Evolutionary conservation across 1,140 invertebrate genomes (phyloP).

Genomic region (Diplogasteroides magnus): DNA sequence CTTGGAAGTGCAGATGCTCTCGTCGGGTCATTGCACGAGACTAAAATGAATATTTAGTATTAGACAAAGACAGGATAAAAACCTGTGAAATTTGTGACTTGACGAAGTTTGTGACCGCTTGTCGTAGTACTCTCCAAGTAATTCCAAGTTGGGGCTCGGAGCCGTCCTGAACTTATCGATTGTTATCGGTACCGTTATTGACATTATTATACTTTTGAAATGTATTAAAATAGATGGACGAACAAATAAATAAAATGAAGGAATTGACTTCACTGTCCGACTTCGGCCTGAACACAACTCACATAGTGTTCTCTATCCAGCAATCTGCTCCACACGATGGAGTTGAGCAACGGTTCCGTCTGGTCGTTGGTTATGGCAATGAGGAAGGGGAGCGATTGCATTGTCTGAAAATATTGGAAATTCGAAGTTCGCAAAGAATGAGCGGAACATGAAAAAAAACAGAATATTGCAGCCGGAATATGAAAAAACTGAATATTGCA

Average conservation of each 20-base stretch:
- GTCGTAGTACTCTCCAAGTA: conserved; percentile 15
- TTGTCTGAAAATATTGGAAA: conserved; percentile 21
- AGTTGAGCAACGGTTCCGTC: conserved; percentile 31
- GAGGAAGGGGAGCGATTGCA: conserved; percentile 34
- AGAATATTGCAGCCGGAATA: background rate
- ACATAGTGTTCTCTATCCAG: conserved; percentile 25
- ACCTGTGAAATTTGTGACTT: conserved; percentile 30
- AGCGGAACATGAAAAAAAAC: background rate
- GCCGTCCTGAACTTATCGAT: background rate
- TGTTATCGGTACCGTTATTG: background rate
- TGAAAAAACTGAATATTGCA: no score
- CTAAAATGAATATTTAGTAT: no score
- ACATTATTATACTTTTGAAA: background rate
- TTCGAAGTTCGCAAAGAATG: conserved; percentile 3
- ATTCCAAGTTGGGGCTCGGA: background rate
- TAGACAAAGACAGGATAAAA: no score
- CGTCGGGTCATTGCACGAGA: conserved; percentile 18
- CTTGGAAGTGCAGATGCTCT: conserved; percentile 32
- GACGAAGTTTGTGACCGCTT: conserved; percentile 28
- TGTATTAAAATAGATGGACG: background rate
- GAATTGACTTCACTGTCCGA: no score
- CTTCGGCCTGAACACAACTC: no score
- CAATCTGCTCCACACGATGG: conserved; percentile 32
- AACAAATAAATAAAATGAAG: no score
- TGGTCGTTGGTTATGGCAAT: conserved; percentile 38